Percentiles rank a stretch among this genome's conserved stretches.
Conservation (phyloP, 2,113 vertebrate genomes). For the Porphyrio hochstetteri region DNA sequence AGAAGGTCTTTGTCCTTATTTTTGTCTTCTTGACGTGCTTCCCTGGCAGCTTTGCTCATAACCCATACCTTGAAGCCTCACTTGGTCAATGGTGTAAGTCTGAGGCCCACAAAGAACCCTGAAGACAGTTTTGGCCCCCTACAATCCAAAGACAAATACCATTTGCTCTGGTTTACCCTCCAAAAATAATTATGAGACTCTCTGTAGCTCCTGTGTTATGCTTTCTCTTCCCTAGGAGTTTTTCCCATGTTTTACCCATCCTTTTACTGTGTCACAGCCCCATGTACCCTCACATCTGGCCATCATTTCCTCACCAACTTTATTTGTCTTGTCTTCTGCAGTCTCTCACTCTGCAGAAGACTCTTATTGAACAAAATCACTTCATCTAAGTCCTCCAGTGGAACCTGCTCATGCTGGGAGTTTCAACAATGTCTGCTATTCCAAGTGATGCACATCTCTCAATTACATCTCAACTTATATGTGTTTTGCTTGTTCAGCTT, state of each 20-base stretch:
- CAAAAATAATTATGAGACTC: neutral
- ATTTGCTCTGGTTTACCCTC: neutral
- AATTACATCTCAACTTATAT: accelerated
- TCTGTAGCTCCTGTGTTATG: neutral
- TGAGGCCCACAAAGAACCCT: neutral
- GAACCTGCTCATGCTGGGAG: neutral
- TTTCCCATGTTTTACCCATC: neutral
- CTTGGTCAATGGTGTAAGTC: neutral
- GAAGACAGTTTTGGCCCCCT: neutral
- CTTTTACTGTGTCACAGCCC: neutral
- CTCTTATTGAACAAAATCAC: neutral
- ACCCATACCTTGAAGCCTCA: neutral
- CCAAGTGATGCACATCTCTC: neutral
- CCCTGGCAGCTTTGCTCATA: neutral
- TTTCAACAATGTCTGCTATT: neutral
- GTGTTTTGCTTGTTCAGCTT: neutral
- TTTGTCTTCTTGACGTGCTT: neutral
- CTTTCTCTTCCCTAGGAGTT: neutral
- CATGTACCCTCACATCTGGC: neutral
- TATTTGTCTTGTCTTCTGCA: neutral
- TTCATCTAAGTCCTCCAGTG: neutral
- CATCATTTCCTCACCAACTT: neutral
- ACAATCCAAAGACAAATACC: neutral
- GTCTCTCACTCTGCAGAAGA: neutral
- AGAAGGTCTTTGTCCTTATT: neutral